A percentile compares a stretch with the other conserved stretches of the same genome.
Conservation (phyloP, 2,797 vertebrate species). For the Alectoris magna region DNA sequence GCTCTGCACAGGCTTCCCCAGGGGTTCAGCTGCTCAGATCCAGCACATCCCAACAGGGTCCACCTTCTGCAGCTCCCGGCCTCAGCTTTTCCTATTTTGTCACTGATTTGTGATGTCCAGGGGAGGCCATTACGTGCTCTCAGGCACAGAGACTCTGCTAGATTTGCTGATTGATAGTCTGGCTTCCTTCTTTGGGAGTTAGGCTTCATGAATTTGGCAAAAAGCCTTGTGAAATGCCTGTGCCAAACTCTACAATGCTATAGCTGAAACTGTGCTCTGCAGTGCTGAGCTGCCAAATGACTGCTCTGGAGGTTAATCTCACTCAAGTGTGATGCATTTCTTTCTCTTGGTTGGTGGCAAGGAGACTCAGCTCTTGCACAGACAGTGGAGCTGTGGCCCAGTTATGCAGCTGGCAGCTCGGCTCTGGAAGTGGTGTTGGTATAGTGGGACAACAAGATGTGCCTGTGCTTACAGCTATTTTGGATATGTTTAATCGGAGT, state of each 20-base stretch:
- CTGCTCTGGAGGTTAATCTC: no score
- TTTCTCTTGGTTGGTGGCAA: background rate
- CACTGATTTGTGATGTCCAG: background rate
- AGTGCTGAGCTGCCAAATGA: no score
- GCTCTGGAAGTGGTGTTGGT: background rate
- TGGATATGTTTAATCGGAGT: background rate
- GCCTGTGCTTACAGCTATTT: background rate
- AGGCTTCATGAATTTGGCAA: background rate
- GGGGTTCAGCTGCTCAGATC: background rate
- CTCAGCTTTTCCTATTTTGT: background rate
- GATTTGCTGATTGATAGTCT: background rate
- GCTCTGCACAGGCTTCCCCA: rapidly evolving
- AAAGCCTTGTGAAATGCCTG: background rate
- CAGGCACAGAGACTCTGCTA: background rate
- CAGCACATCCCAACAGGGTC: background rate
- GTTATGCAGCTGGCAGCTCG: rapidly evolving
- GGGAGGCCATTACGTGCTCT: background rate
- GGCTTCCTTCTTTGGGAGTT: background rate
- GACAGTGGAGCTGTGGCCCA: rapidly evolving
- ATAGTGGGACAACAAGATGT: rapidly evolving
- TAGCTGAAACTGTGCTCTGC: background rate
- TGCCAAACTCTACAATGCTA: background rate
- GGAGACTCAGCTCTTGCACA: background rate
- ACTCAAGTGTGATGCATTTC: background rate
- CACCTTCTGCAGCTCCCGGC: no score